phyloP scores from a whole-genome alignment of 2,113 vertebrate species.

The western clawed frog (Xenopus tropicalis) region UCB_Xtro_10.0 CM004445.2:17433001-17433500 shows the following conservation, averaged over 20 bases:
- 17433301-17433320: constrained; percentile 83
- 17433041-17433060: too few relatives aligned
- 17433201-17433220: not conserved
- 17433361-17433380: constrained; percentile 81
- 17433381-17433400: constrained; percentile 39
- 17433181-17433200: too few relatives aligned
- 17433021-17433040: too few relatives aligned
- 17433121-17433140: not conserved
- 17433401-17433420: too few relatives aligned
- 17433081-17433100: too few relatives aligned
- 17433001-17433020: too few relatives aligned
- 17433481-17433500: too few relatives aligned
- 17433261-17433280: constrained; percentile 54
- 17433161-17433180: not conserved
- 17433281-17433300: constrained; percentile 66
- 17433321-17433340: constrained; percentile 76
- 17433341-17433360: constrained; percentile 72
- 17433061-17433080: too few relatives aligned
- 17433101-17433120: too few relatives aligned
- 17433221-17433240: constrained; percentile 53
- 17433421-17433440: too few relatives aligned
- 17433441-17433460: too few relatives aligned
- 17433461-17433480: too few relatives aligned
- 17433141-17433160: not conserved
- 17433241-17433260: constrained; percentile 72